Conservation (phyloP, 2,797 vertebrate species). For the Labroides dimidiatus region DNA sequence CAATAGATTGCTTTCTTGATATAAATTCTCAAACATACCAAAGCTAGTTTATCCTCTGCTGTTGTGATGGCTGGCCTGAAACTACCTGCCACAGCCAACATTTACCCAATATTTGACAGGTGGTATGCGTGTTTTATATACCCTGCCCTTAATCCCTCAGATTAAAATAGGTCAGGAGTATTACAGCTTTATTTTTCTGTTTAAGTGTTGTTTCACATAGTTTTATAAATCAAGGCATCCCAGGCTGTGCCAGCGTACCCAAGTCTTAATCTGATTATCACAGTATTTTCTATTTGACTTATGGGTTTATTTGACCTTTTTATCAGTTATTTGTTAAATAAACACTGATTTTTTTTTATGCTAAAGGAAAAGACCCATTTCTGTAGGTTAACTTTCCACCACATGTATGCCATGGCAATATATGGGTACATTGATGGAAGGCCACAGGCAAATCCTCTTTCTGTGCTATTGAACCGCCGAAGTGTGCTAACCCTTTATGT, state of each 20-base stretch:
- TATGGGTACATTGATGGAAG: conserved; percentile 36
- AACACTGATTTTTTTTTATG: not conserved
- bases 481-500: conserved; percentile 45
- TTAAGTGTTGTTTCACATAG: not conserved
- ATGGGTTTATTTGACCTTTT: conserved; percentile 3
- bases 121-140: not conserved
- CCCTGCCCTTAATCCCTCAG: not conserved
- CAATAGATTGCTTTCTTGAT: too few relatives aligned
- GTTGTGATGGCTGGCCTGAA: not conserved
- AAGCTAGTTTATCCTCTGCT: not conserved
- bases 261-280: not conserved
- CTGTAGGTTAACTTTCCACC: conserved; percentile 22
- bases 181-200: not conserved
- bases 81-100: not conserved
- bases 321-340: not conserved
- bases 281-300: not conserved
- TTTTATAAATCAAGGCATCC: not conserved
- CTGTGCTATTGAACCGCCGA: conserved; percentile 39
- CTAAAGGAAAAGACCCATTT: not conserved
- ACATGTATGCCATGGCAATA: conserved; percentile 55
- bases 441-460: conserved; percentile 28
- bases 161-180: not conserved
- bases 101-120: not conserved
- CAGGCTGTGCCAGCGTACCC: not conserved
- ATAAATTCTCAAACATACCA: too few relatives aligned